phyloP scores from a whole-genome alignment of 1,140 invertebrate species.

The Tachypleus tridentatus region DNA sequence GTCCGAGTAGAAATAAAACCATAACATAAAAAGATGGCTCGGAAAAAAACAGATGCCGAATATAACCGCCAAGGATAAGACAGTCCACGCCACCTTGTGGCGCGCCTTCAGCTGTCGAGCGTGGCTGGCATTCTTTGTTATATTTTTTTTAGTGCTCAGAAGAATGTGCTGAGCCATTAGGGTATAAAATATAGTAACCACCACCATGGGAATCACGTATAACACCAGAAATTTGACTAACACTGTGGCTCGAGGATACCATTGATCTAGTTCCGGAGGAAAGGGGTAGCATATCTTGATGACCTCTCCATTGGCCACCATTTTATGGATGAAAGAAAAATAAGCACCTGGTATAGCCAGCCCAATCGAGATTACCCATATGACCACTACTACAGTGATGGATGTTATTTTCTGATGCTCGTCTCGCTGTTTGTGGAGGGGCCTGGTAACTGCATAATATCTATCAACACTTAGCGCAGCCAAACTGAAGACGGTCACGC shows the following conservation, averaged over 20 bases:
- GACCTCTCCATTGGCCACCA: slow-evolving; percentile 33
- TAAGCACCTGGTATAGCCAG: slow-evolving; percentile 63
- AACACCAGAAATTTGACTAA: slow-evolving; percentile 65
- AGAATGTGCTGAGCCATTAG: slow-evolving; percentile 74
- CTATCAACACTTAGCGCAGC: slow-evolving; percentile 79
- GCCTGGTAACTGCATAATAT: slow-evolving; percentile 71
- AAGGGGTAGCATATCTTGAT: slow-evolving; percentile 65
- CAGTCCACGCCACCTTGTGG: slow-evolving; percentile 60
- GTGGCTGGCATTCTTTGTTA: slow-evolving; percentile 13
- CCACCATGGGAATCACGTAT: slow-evolving; percentile 63
- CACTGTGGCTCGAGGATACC: slow-evolving; percentile 55
- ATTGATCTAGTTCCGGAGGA: slow-evolving; percentile 50
- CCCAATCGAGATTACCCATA: slow-evolving; percentile 64
- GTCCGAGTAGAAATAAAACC: slow-evolving; percentile 69
- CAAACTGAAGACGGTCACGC: slow-evolving; percentile 82
- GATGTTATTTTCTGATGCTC: slow-evolving; percentile 42
- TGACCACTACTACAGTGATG: slow-evolving; percentile 31
- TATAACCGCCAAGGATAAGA: slow-evolving; percentile 72
- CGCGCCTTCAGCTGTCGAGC: slow-evolving; percentile 31
- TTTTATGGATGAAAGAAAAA: slow-evolving; percentile 52
- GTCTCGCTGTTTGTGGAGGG: slow-evolving; percentile 47
- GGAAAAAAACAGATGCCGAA: slow-evolving; percentile 82
- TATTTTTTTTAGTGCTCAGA: slow-evolving; percentile 57
- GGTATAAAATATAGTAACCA: slow-evolving; percentile 72
- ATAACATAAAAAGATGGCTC: slow-evolving; percentile 68